These are phyloP conservation scores for Biston stratarius DNA, from an alignment of 2,888 invertebrate species.

Conservation along the genomic window DNA sequence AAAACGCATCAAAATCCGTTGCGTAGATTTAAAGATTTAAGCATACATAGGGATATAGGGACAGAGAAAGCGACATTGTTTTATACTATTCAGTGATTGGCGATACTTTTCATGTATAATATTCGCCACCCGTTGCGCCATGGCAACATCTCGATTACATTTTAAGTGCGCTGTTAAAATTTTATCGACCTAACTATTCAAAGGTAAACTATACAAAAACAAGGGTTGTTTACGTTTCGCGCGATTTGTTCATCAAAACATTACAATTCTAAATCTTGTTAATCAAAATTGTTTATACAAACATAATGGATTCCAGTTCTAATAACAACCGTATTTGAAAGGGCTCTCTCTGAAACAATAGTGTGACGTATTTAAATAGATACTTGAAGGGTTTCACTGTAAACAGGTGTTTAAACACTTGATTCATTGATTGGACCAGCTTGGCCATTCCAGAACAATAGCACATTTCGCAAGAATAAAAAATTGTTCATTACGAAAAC, in stretches of 20 bases:
- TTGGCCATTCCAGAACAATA: too few species aligned
- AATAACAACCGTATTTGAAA: constrained; percentile 6
- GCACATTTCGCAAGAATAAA: too few species aligned
- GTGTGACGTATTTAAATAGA: neutral
- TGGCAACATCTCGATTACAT: neutral
- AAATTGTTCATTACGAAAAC: too few species aligned
- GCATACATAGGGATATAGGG: too few species aligned
- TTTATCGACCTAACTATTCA: constrained; percentile 6
- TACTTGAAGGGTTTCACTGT: constrained; percentile 3
- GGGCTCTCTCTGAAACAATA: constrained; percentile 1
- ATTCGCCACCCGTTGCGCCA: neutral
- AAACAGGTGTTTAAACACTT: neutral
- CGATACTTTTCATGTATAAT: neutral
- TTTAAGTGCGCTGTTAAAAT: neutral
- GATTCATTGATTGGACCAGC: neutral
- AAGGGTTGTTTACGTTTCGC: constrained; percentile 3
- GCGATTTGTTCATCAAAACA: constrained; percentile 7
- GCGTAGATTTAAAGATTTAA: too few species aligned
- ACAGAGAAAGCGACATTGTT: too few species aligned
- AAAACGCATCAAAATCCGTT: too few species aligned
- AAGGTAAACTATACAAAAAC: constrained; percentile 6
- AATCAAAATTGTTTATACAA: constrained; percentile 9
- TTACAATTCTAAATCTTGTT: constrained; percentile 1
- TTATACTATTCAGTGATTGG: too few species aligned
- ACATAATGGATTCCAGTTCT: neutral